phyloP scores from a whole-genome alignment of 2,888 invertebrate species.

The Chrysodeixis includens region DNA sequence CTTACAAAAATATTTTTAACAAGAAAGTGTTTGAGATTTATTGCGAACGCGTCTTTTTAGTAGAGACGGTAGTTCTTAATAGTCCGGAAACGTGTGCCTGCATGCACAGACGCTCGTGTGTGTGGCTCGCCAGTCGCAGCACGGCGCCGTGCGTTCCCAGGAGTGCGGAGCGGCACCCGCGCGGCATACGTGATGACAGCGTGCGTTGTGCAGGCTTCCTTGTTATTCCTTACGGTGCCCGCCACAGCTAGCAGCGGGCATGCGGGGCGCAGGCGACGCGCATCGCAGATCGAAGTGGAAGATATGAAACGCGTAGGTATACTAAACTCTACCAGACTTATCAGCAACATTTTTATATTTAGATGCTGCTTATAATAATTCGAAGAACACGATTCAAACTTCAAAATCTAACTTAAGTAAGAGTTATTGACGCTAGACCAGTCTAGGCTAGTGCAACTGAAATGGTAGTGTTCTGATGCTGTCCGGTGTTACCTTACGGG shows the following conservation, averaged over 20 bases:
- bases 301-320: neutral
- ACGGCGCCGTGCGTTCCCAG: slow-evolving; percentile 42
- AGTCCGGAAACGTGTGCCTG: neutral
- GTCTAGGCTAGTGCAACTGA: too few relatives aligned
- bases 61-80: neutral
- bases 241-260: slow-evolving; percentile 16
- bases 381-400: too few relatives aligned
- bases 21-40: too few relatives aligned
- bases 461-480: neutral
- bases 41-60: neutral
- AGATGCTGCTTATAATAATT: too few relatives aligned
- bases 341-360: too few relatives aligned
- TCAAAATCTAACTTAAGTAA: too few relatives aligned
- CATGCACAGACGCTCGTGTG: neutral
- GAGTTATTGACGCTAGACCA: too few relatives aligned
- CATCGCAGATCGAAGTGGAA: slow-evolving; percentile 30
- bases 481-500: slow-evolving; percentile 11
- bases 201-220: slow-evolving; percentile 26
- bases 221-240: slow-evolving; percentile 24
- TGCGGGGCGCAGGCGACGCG: slow-evolving; percentile 16
- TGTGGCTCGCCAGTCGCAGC: too few relatives aligned
- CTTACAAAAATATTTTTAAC: neutral
- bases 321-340: neutral
- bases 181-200: slow-evolving; percentile 29
- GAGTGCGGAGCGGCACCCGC: slow-evolving; percentile 16